A percentile compares a stretch with the other conserved stretches of the same genome.
phyloP scores from a whole-genome alignment of 2,113 vertebrate genomes.

The Macroglossus sobrinus region DNA sequence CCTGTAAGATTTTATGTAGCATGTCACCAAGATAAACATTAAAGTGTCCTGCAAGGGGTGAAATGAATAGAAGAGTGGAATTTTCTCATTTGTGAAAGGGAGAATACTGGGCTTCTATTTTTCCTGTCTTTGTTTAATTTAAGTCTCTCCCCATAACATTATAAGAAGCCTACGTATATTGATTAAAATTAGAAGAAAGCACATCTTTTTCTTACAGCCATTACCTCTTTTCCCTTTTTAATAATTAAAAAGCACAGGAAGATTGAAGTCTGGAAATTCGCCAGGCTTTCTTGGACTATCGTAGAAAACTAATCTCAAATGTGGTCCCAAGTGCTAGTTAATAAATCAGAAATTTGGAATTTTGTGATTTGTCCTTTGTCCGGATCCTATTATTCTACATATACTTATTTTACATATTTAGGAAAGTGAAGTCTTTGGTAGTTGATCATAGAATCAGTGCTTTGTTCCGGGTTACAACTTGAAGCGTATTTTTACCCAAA shows the following conservation, averaged over 20 bases:
- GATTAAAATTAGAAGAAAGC: conserved; percentile 27
- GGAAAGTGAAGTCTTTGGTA: conserved; percentile 24
- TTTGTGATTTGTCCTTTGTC: not conserved
- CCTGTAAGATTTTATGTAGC: not conserved
- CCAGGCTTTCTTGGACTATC: not conserved
- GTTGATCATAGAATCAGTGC: not conserved
- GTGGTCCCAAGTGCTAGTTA: not conserved
- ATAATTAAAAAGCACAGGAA: conserved; percentile 10
- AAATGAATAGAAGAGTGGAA: not conserved
- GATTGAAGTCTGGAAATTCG: conserved; percentile 2
- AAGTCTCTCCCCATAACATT: not conserved
- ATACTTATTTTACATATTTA: not conserved
- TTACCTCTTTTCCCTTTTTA: not conserved
- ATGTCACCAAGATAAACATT: not conserved
- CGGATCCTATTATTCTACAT: not conserved
- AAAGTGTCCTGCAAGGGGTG: not conserved
- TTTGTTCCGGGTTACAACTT: not conserved
- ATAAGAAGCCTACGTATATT: not conserved
- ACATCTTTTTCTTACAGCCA: not conserved
- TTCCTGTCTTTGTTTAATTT: not conserved
- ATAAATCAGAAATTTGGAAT: not conserved
- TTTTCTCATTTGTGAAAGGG: not conserved
- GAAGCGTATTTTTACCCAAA: not conserved
- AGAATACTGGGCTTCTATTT: not conserved
- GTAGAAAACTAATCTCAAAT: not conserved